Evolutionary conservation across 2,113 vertebrate species (phyloP), one percentile per base, ranked within the genome.

Genomic region (Notothenia coriiceps): DNA sequence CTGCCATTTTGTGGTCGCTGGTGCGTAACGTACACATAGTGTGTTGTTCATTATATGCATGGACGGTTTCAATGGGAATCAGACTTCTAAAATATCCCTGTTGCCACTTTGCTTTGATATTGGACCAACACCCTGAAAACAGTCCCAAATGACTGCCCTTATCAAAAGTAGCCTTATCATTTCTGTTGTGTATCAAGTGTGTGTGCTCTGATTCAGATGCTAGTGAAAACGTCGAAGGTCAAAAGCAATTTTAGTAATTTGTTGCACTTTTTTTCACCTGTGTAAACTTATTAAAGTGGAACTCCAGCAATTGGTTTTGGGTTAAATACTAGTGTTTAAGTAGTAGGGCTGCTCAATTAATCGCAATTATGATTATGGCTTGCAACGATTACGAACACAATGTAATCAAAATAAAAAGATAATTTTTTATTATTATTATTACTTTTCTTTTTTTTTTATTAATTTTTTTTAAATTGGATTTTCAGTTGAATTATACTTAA

Each of bases 1-100:
- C 35, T 84, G 22, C 43, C 8, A 4, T 40, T 70, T 54, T 54
- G 35, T 79, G 64, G 22, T 60, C 51, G 54, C 33, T 59, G 44
- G 33, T 4, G 10, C 2, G 18, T 52, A 59, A 50, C 5, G 1
- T n/a, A 12, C 11, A 51, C 8, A 59, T 25, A 43, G 12, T 20
- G 47, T 72, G 33, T 4, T 0, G 33, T 4, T 0, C 10, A 6
- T 71, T 10, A 54, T 47, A 8, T 77, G 47, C 61, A 25, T 10
- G 12, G 29, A 11, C n/a, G 33, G 6, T 43, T n/a, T n/a, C 12
- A 44, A 20, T 20, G 35, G 57, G 68, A 71, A 13, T 51, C 1
- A 20, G 6, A 20, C 46, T 6, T 7, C 10, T 49, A 1, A 63
- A 69, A 79, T 18, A 44, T 29, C 29, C 71, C 8, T 64, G n/a